Conservation (phyloP, 1,140 invertebrate species). For the Oreohelix idahoensis region DNA sequence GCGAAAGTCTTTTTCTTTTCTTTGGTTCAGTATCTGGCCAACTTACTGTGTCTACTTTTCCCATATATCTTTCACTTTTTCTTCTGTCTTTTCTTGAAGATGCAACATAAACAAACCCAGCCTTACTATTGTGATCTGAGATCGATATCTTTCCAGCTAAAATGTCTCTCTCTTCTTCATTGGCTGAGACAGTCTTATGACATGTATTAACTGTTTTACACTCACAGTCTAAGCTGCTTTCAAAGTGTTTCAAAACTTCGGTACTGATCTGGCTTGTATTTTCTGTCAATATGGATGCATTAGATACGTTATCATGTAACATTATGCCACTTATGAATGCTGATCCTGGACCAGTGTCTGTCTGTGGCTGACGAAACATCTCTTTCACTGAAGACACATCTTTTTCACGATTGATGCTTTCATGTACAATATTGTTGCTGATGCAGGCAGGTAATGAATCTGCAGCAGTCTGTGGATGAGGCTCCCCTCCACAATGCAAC, state of each 20-base stretch:
- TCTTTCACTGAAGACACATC: background rate
- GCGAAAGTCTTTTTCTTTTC: slow-evolving; percentile 9
- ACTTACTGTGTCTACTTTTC: background rate
- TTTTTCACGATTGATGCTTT: background rate
- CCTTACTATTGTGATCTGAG: background rate
- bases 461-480: background rate
- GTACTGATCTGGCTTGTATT: background rate
- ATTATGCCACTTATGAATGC: background rate
- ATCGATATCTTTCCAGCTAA: background rate
- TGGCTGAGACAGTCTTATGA: background rate
- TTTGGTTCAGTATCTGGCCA: background rate
- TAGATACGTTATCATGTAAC: background rate
- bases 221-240: background rate
- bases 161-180: background rate
- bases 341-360: background rate
- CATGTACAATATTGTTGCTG: no score
- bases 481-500: background rate
- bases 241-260: background rate
- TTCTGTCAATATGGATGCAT: background rate
- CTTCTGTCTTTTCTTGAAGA: background rate
- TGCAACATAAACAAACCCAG: background rate
- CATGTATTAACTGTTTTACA: background rate
- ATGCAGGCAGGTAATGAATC: background rate
- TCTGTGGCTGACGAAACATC: background rate
- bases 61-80: background rate